Evolutionary conservation across 2,888 invertebrate genomes (phyloP), one percentile per base, ranked within the genome.

Genomic region (Leptinotarsa juncta): DNA sequence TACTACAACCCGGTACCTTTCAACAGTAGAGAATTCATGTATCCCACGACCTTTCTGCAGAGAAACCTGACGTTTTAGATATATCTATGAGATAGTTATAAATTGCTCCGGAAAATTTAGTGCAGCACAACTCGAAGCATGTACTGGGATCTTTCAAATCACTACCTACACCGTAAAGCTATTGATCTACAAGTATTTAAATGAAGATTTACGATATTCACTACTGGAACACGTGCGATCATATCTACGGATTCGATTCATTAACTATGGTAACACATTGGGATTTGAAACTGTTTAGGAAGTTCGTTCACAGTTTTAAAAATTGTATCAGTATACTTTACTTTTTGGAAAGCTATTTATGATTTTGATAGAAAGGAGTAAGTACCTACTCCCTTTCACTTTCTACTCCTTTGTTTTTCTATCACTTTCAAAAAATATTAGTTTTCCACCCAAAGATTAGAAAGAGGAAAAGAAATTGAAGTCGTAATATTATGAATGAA

Each of bases 211-310:
- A 18, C 10, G 42, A 2, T 42, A 62, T 62, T 32, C 42, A n/a
- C 62, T 62, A 5, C 62, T 62, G 62, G 32, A 62, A 32, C 62
- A 62, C 62, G 62, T 62, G 62, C 62, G 62, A 62, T 62, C 16
- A 16, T 62, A 62, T 62, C 62, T 62, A 32, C 62, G 16, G 62
- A n/a, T 62, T 62, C 20, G 57, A n/a, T 57, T 57, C 23, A 57
- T 57, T 23, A 0, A 57, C 5, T 57, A 57, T 20, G 62, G 26
- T 62, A 62, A 32, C 32, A 32, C 32, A n/a, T 4, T n/a, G 16
- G 16, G 62, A 57, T 51, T 57, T 12, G 57, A 16, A 57, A 14
- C 15, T 23, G 53, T 53, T 53, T n/a, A 18, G 53, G 16, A 53
- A n/a, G 7, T 53, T 53, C 7, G 16, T 10, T 42, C 42, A 42